These are phyloP conservation scores for Henicopernis longicauda DNA, from an alignment of 2,113 vertebrate genomes.

Conservation along the genomic window DNA sequence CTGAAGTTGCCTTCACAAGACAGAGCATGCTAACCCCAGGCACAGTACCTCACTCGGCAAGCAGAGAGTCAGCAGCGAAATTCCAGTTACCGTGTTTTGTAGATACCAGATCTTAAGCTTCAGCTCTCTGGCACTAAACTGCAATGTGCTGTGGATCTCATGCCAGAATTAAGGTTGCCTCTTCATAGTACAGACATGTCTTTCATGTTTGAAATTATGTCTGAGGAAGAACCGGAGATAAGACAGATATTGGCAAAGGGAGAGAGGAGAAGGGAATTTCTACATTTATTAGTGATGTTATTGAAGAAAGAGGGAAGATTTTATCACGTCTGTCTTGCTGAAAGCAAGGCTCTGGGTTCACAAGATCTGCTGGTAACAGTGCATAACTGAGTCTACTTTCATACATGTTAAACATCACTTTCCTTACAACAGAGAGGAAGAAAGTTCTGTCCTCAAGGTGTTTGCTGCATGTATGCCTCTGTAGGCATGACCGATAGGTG, in stretches of 20 bases:
- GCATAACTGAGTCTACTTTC: neutral
- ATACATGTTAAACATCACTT: neutral
- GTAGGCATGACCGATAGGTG: neutral
- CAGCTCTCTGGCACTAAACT: neutral
- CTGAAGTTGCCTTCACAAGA: slow-evolving; percentile 36
- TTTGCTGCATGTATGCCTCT: neutral
- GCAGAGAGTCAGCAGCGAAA: slow-evolving; percentile 34
- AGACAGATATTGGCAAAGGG: slow-evolving; percentile 27
- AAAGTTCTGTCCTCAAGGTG: neutral
- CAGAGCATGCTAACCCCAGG: neutral
- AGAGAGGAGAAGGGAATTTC: slow-evolving; percentile 45
- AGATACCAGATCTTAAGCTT: neutral
- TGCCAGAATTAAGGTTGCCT: slow-evolving; percentile 43
- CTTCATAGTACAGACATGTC: neutral
- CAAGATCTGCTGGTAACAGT: neutral
- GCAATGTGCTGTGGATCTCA: neutral
- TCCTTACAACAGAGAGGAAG: neutral
- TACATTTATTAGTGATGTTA: slow-evolving; percentile 50
- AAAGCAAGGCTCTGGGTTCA: slow-evolving; percentile 38
- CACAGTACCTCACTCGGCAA: neutral
- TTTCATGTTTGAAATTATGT: slow-evolving; percentile 44
- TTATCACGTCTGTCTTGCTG: slow-evolving; percentile 32
- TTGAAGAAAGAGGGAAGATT: slow-evolving; percentile 54
- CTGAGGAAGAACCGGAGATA: slow-evolving; percentile 10
- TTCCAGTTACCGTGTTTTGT: slow-evolving; percentile 39